phyloP scores from a whole-genome alignment of 2,113 vertebrate genomes.

The Circaetus cinerascens region DNA sequence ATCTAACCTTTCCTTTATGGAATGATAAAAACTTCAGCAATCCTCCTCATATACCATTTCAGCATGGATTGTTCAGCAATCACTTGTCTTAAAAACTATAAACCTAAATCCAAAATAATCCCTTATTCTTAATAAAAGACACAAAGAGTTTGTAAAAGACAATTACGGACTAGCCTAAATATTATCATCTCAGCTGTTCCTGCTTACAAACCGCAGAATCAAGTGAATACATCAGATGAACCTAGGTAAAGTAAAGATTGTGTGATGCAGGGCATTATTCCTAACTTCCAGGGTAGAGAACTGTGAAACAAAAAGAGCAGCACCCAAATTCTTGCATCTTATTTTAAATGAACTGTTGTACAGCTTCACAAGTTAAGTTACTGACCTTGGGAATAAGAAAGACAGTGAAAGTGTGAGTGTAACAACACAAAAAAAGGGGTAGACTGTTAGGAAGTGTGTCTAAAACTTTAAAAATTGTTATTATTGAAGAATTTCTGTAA shows the following conservation, averaged over 20 bases:
- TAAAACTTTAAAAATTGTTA: not conserved
- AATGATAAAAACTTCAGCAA: not conserved
- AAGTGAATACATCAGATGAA: not conserved
- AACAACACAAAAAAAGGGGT: not conserved
- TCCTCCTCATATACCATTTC: not conserved
- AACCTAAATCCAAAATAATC: not conserved
- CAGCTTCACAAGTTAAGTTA: not conserved
- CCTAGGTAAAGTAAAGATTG: not conserved
- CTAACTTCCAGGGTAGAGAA: not conserved
- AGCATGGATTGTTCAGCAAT: not conserved
- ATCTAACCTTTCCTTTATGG: not conserved
- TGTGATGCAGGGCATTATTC: not conserved
- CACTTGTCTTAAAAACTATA: not conserved
- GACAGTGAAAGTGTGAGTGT: not conserved
- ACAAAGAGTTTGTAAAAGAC: not conserved
- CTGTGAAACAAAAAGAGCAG: not conserved
- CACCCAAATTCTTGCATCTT: not conserved
- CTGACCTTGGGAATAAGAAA: not conserved
- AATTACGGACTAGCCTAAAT: not conserved
- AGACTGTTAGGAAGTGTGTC: fast-evolving
- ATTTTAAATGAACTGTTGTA: not conserved
- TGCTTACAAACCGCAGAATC: not conserved
- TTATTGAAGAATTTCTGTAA: not conserved
- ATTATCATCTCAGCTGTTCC: not conserved
- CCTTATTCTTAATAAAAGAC: not conserved